Percentiles rank a stretch among this genome's conserved stretches.
phyloP scores from a whole-genome alignment of 2,797 vertebrate genomes.

The Rhinichthys osculus region DNA sequence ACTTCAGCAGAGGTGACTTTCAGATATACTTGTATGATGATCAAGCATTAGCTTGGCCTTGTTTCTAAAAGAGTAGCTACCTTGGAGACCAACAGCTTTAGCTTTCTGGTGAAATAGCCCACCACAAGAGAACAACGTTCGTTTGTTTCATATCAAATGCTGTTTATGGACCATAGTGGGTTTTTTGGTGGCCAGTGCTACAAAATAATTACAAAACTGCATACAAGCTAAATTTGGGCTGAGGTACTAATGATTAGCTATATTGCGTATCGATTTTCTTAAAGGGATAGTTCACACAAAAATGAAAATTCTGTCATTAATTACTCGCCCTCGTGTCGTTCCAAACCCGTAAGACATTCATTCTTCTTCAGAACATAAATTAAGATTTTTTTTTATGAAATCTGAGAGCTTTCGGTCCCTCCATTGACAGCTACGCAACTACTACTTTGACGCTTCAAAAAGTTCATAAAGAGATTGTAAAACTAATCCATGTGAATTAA shows the following conservation, averaged over 20 bases:
- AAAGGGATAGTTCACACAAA: no score
- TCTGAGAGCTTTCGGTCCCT: no score
- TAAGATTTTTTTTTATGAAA: no score
- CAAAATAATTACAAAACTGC: neutral
- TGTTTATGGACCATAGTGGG: slow-evolving; percentile 28
- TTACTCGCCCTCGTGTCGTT: no score
- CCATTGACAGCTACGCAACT: no score
- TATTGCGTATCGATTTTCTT: no score
- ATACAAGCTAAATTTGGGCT: neutral
- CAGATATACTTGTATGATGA: slow-evolving; percentile 43
- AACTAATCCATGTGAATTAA: no score
- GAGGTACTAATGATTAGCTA: neutral
- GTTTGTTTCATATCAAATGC: slow-evolving; percentile 41
- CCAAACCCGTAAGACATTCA: no score
- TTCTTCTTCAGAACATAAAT: no score
- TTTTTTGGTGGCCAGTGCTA: neutral
- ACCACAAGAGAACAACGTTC: slow-evolving; percentile 49
- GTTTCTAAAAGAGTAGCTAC: slow-evolving; percentile 57
- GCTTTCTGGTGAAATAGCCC: slow-evolving; percentile 43
- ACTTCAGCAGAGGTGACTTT: slow-evolving; percentile 37
- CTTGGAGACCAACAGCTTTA: slow-evolving; percentile 53
- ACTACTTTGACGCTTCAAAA: no score
- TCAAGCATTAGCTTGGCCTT: slow-evolving; percentile 50
- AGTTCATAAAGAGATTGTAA: no score
- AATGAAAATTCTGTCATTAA: no score